phyloP scores from a whole-genome alignment of 2,888 invertebrate species.

The Phasia obesa region DNA sequence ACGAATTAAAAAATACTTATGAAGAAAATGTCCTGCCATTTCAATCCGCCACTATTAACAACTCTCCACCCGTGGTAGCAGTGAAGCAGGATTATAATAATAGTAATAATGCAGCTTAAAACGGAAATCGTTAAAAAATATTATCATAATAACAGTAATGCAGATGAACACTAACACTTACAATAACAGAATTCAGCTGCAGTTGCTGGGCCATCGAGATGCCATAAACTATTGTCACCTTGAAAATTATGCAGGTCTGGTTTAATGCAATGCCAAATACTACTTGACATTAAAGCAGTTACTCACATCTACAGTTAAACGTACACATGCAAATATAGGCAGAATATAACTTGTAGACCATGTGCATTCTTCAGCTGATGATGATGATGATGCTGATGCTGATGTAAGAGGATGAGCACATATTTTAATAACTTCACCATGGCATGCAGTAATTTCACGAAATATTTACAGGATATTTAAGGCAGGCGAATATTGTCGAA shows the following conservation, averaged over 20 bases:
- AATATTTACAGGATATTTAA: constrained; percentile 62
- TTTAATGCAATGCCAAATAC: background rate
- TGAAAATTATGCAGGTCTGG: constrained; percentile 33
- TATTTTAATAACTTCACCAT: constrained; percentile 54
- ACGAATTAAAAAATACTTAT: background rate
- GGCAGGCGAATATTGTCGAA: background rate
- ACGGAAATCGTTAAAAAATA: constrained; percentile 57
- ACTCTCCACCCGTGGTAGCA: background rate
- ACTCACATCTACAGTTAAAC: background rate
- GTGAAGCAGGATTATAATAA: constrained; percentile 11
- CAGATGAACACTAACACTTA: constrained; percentile 19
- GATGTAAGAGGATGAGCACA: constrained; percentile 34
- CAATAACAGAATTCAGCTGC: constrained; percentile 4
- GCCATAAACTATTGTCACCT: constrained; percentile 53
- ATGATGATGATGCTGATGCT: too few species aligned
- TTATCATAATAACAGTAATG: constrained; percentile 34
- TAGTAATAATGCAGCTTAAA: constrained; percentile 34
- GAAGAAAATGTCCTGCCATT: constrained; percentile 2
- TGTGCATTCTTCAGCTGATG: constrained; percentile 13
- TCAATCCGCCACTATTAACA: background rate
- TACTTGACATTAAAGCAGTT: constrained; percentile 15
- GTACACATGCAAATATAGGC: too few species aligned
- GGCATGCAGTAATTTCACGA: constrained; percentile 41
- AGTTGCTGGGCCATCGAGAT: background rate
- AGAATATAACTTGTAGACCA: background rate